Conservation (phyloP, 1,140 invertebrate genomes). For the Drosophila lacertosa region DNA sequence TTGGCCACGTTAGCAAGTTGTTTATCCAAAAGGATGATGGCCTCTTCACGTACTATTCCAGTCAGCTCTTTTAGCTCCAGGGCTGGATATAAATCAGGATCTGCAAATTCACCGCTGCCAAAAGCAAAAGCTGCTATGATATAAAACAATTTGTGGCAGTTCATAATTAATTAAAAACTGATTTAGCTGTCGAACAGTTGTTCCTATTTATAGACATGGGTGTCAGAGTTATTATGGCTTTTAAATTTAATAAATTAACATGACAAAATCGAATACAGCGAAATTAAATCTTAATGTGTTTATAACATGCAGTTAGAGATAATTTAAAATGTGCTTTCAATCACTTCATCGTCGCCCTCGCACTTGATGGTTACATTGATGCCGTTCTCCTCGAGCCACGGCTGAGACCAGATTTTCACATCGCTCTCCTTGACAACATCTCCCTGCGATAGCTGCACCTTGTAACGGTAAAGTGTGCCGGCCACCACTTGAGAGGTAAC, state of each 20-base stretch:
- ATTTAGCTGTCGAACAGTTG: neutral
- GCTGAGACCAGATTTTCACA: conserved; percentile 52
- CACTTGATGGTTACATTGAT: conserved; percentile 61
- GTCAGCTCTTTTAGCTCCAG: neutral
- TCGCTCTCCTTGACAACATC: conserved; percentile 46
- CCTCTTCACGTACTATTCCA: neutral
- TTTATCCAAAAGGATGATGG: neutral
- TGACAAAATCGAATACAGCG: no score
- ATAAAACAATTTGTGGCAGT: neutral
- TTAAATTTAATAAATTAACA: neutral
- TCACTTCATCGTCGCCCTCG: conserved; percentile 13
- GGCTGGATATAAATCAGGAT: neutral
- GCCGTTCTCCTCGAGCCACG: conserved; percentile 52
- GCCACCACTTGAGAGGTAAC: conserved; percentile 59
- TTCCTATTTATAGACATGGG: neutral
- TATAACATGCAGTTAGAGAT: neutral
- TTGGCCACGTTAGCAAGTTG: neutral
- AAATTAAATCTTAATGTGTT: conserved; percentile 1
- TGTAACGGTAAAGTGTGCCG: conserved; percentile 46
- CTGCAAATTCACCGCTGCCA: no score
- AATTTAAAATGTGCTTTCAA: conserved; percentile 13
- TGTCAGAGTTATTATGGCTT: neutral
- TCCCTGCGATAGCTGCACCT: conserved; percentile 57
- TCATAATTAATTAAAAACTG: neutral
- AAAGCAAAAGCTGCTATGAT: neutral